Evolutionary conservation across 2,888 invertebrate species (phyloP).

Genomic region (Epistrophe eligans): DNA sequence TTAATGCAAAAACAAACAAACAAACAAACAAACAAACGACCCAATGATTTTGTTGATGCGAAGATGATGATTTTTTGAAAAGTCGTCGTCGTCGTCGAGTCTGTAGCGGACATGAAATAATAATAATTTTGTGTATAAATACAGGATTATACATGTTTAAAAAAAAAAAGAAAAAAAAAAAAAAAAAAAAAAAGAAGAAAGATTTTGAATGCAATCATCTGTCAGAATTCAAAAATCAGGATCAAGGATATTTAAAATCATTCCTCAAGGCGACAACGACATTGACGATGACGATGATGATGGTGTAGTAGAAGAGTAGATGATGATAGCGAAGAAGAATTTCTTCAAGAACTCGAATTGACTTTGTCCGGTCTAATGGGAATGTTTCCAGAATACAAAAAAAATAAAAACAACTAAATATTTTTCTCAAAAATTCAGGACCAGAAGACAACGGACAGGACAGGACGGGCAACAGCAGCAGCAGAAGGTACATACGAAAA

Average conservation of each 20-base stretch:
- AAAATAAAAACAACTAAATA: constrained; percentile 16
- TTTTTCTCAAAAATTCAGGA: constrained; percentile 21
- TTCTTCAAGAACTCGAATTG: constrained; percentile 49
- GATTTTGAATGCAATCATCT: constrained; percentile 57
- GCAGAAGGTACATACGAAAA: neutral
- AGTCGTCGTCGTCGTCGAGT: constrained; percentile 41
- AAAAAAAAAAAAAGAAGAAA: neutral
- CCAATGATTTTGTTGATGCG: constrained; percentile 10
- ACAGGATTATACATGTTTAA: neutral
- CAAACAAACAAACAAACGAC: constrained; percentile 14
- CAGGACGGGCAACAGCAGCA: neutral
- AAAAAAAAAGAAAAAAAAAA: neutral
- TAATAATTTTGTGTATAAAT: constrained; percentile 9
- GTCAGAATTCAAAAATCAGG: constrained; percentile 48
- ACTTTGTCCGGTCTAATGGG: constrained; percentile 67
- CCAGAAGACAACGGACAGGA: constrained; percentile 14
- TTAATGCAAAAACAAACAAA: constrained; percentile 8
- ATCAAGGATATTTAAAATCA: constrained; percentile 62
- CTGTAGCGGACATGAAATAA: constrained; percentile 58
- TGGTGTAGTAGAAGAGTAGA: constrained; percentile 12
- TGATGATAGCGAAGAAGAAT: constrained; percentile 11
- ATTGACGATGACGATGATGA: constrained; percentile 40
- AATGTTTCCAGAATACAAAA: constrained; percentile 38
- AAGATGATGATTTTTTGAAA: constrained; percentile 31
- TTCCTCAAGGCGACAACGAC: constrained; percentile 54